Evolutionary conservation across 2,113 vertebrate species (phyloP), one percentile per base, ranked within the genome.

Genomic region (Bubo scandiacus): DNA sequence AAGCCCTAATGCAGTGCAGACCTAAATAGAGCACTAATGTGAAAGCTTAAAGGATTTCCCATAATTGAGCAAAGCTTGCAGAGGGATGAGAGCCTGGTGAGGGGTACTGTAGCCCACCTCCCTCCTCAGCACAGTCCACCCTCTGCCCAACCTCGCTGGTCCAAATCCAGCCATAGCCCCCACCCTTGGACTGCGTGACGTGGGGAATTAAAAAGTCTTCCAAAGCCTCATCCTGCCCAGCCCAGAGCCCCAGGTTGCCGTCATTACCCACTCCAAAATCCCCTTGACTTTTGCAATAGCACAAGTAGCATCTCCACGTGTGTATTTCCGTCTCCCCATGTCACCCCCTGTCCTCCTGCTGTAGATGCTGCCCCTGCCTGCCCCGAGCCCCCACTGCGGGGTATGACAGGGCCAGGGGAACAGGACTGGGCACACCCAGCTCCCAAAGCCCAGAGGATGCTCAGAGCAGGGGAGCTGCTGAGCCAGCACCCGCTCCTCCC

Each of bases 41-140:
- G 5, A 85, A 79, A 96, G 96, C 91, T 94, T 95, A 94, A 93
- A 81, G 96, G 95, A 92, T 96, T 97, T 96, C 91, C 86, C 90
- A 93, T 88, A 92, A 88, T 4, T 93, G 92, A 92, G 89, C 87
- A 82, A 70, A 86, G 92, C 83, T 93, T 89, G 81, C 74, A 74
- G 92, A 85, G 55, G 82, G 59, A 43, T 0, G 5, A 73, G 81
- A 78, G 71, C 63, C 87, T 62, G 63, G 42, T 0, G 3, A 55
- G 54, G 63, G 32, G 40, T 58, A 45, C 52, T 75, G 94, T 57
- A 94, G 94, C 88, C 90, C 88, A 93, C 32, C 73, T 84, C 65
- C 43, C 23, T 68, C 72, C 47, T 70, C 45, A 23, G 78, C n/a
- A 12, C 2, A 5, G 63, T 45, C 51, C 19, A 57, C 55, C 12